A percentile compares a stretch with the other conserved stretches of the same genome.
Conservation (phyloP, 1,140 invertebrate genomes). For the Dendroctonus ponderosae region DNA sequence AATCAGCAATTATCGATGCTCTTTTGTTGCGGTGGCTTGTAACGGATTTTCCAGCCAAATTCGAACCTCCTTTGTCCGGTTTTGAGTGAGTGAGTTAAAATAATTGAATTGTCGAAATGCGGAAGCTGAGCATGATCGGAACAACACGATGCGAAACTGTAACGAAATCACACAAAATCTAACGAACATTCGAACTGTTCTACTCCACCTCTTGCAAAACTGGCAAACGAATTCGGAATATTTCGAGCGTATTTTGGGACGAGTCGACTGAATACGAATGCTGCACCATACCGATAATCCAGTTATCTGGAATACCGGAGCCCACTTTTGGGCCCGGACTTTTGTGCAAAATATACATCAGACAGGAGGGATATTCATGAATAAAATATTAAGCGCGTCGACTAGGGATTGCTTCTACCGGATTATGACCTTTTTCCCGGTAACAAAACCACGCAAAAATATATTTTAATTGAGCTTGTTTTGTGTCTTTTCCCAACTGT, state of each 20-base stretch:
- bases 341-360: conserved; percentile 12
- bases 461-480: too few relatives aligned
- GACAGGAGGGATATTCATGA: conserved; percentile 3
- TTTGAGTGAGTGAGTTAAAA: too few relatives aligned
- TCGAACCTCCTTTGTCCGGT: too few relatives aligned
- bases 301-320: conserved; percentile 15
- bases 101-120: too few relatives aligned
- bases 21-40: too few relatives aligned
- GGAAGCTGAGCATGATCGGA: too few relatives aligned
- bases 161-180: conserved; percentile 15
- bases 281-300: conserved; percentile 7
- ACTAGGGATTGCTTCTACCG: background rate
- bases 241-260: conserved; percentile 4
- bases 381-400: conserved; percentile 6
- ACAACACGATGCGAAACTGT: background rate
- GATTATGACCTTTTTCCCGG: too few relatives aligned
- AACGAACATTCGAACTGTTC: background rate
- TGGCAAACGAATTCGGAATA: background rate
- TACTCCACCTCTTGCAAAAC: background rate
- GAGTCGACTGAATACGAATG: conserved; percentile 13
- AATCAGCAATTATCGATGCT: too few relatives aligned
- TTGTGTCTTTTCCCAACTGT: too few relatives aligned
- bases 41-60: too few relatives aligned
- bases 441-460: too few relatives aligned
- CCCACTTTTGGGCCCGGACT: conserved; percentile 5